phyloP scores from a whole-genome alignment of 1,140 invertebrate genomes.

The Anagrus nilaparvatae region DNA sequence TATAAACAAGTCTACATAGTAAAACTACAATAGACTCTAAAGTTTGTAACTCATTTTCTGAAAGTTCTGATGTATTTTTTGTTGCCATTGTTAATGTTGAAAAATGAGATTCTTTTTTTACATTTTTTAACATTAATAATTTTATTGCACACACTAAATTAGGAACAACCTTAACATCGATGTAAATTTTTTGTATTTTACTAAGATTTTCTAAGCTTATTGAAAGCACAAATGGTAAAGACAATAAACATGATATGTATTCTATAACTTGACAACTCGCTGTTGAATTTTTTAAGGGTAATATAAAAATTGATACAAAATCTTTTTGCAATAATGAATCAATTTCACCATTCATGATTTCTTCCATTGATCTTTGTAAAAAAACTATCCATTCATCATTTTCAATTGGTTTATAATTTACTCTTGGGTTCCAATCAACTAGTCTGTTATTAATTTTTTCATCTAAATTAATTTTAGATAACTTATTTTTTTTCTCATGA shows the following conservation, averaged over 20 bases:
- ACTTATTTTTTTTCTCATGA: too few relatives aligned
- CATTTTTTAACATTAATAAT: too few relatives aligned
- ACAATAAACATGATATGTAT: constrained; percentile 57
- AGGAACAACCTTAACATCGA: constrained; percentile 64
- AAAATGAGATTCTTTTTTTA: too few relatives aligned
- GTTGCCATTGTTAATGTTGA: too few relatives aligned
- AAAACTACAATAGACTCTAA: constrained; percentile 57
- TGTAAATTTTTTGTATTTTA: constrained; percentile 54
- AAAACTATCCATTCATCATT: constrained; percentile 68
- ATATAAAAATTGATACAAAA: constrained; percentile 61
- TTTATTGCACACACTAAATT: constrained; percentile 67
- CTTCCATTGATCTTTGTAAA: constrained; percentile 51
- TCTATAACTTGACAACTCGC: constrained; percentile 52
- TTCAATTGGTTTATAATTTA: too few relatives aligned
- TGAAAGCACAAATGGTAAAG: constrained; percentile 54
- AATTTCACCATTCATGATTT: constrained; percentile 62
- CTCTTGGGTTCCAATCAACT: too few relatives aligned
- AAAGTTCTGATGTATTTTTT: constrained; percentile 40
- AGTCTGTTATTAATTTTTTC: too few relatives aligned
- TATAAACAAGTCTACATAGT: constrained; percentile 59
- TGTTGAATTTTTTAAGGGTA: constrained; percentile 54
- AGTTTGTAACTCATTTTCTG: constrained; percentile 50
- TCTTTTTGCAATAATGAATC: constrained; percentile 60
- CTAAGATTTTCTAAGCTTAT: constrained; percentile 43
- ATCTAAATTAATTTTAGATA: too few relatives aligned